These are phyloP conservation scores for Struthio camelus DNA, from an alignment of 2,113 vertebrate species.

Conservation along the genomic window DNA sequence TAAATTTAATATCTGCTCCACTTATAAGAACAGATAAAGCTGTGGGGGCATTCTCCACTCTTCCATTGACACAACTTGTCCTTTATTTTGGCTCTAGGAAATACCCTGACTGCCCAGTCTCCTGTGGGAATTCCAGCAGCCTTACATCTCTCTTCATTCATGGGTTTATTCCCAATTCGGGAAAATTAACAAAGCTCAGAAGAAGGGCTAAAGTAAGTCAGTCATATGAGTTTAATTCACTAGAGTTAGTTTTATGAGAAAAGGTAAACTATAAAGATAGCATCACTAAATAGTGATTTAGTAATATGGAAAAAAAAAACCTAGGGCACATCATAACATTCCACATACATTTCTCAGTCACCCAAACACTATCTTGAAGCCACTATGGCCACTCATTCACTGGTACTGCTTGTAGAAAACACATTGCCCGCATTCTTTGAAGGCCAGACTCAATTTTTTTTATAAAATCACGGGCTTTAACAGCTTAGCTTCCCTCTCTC, in stretches of 20 bases:
- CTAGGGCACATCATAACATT: background rate
- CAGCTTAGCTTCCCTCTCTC: background rate
- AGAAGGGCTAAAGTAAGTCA: background rate
- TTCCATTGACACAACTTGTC: background rate
- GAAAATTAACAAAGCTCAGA: background rate
- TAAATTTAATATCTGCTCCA: background rate
- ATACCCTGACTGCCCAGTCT: background rate
- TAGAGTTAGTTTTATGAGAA: background rate
- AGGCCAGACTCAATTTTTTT: background rate
- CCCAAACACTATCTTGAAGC: background rate
- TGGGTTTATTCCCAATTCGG: background rate
- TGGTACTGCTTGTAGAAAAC: background rate
- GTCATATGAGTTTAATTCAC: background rate
- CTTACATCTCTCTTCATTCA: too few relatives aligned
- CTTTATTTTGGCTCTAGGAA: background rate
- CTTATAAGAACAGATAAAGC: background rate
- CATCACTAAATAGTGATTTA: too few relatives aligned
- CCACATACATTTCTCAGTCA: background rate
- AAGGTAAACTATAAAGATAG: background rate
- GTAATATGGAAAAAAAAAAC: background rate
- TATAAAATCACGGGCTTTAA: background rate
- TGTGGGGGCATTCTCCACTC: background rate
- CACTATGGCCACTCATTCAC: accelerated
- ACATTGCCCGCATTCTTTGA: background rate
- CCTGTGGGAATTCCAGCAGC: background rate